Evolutionary conservation across 2,888 invertebrate species (phyloP).

Genomic region (Escarpia spicata): DNA sequence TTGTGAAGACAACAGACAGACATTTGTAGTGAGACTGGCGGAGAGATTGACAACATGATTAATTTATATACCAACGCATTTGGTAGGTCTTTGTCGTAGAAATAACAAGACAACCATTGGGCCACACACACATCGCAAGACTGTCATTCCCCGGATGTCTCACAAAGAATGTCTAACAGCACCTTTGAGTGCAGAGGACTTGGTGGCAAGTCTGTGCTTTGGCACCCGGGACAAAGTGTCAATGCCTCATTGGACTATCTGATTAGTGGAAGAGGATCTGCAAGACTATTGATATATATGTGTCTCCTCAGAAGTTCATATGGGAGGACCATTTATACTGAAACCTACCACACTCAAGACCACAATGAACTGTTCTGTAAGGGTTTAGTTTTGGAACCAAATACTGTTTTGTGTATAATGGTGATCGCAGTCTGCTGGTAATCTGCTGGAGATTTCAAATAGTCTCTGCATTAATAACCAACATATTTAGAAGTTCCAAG

Average conservation of each 20-base stretch:
- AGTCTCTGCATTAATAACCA: not conserved
- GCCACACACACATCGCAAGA: not conserved
- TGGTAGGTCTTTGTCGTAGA: not conserved
- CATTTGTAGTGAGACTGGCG: not conserved
- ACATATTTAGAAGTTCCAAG: not conserved
- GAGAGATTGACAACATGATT: not conserved
- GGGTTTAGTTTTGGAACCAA: not conserved
- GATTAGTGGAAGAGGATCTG: not conserved
- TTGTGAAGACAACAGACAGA: not conserved
- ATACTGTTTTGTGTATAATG: not conserved
- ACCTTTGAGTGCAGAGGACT: not conserved
- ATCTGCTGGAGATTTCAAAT: not conserved
- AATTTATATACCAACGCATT: not conserved
- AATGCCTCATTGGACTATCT: not conserved
- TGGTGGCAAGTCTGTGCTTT: not conserved
- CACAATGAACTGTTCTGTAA: not conserved
- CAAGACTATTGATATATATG: not conserved
- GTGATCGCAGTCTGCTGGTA: not conserved
- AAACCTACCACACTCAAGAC: not conserved
- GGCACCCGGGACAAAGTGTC: not conserved
- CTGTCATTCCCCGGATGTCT: not conserved
- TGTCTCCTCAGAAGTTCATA: not conserved
- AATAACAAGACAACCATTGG: not conserved
- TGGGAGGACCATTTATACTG: not conserved
- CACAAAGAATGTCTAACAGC: not conserved